Evolutionary conservation across 1,140 invertebrate genomes (phyloP), one percentile per base, ranked within the genome.

Genomic region (Aphelenchoides fujianensis): DNA sequence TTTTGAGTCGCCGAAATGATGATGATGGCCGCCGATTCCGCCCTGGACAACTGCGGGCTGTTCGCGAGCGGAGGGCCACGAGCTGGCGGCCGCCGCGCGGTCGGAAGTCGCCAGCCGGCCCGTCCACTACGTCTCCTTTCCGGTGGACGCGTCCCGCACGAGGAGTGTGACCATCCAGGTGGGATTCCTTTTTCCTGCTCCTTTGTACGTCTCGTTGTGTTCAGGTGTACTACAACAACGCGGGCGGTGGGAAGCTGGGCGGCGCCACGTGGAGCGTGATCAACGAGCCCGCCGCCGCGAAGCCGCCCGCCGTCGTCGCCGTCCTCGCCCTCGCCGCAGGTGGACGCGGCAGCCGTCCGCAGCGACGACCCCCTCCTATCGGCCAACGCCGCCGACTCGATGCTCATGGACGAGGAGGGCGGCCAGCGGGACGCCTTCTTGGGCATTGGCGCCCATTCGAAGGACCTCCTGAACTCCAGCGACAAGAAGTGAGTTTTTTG

Each of bases 111-210:
- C 5, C 55, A 5, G 23, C 7, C 5, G 19, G 5, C 5, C 5
- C 5, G 55, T 59, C 34, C 55, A 59, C 19, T 59, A 59, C 55
- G 5, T 59, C 5, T 5, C 55, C 5, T 30, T 59, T 59, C 55
- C 55, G 5, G 55, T 59, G 27, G 55, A 59, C 55, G 19, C 55
- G 55, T 19, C 19, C 23, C 5, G 19, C 23, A 59, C 55, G 5
- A 27, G 55, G 12, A 7, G 5, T 59, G 55, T 59, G 5, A 59
- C 55, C 5, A 59, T 59, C 34, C 55, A 59, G 34, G 55, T 59
- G 7, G 7, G 5, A 27, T 59, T 23, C n/a, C 41, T 48, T 48
- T 48, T 48, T 48, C 41, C n/a, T n/a, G n/a, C n/a, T n/a, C n/a
- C n/a, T n/a, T n/a, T n/a, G 23, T 48, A 16, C 41, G 41, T 48